Base-by-base conservation (phyloP, 1,140 invertebrate genomes). In the Drosophila simulans region DNA sequence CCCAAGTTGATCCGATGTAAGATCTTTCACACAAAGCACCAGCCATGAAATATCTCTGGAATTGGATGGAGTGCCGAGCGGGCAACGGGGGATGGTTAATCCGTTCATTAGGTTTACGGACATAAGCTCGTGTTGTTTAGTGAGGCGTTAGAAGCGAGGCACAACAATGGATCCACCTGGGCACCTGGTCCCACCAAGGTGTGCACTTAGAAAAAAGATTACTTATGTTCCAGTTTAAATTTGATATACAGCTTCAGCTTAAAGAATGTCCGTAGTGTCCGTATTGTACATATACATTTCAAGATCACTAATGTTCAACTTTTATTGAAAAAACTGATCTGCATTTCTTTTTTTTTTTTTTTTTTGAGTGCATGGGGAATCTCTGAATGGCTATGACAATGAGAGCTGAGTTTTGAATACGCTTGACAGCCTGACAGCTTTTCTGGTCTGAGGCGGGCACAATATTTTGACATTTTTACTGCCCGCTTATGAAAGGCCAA, bases 401-500 rank as follows among this genome's bases (percentile, higher is more conserved):
- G 66, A 73, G 68, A 79, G 49, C 12, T 43, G 54, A 82, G 73
- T 77, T 75, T 77, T 80, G 68, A 79, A 88, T 69, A 70, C 64
- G 72, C 66, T 73, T 88, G 83, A 88, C 83, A 89, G 80, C 60
- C 76, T 83, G 84, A 89, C 84, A 89, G 84, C 72, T 68, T 70
- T 56, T 80, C 76, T 69, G 49, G 22, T 7, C 45, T 43, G 54
- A 46, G 22, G 53, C 46, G 64, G 55, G 78, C 80, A 89, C 70
- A 88, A 88, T 88, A 88, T 88, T 88, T 88, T 88, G 84, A 88
- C 84, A 74, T 88, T 89, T 88, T 88, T 89, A 88, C 59, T 89
- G 68, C 64, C 76, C 65, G 79, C 82, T 89, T 86, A 86, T 88
- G 79, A 86, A 88, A 83, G 64, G 66, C 60, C 42, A 59, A 63